Evolutionary conservation across 2,888 invertebrate species (phyloP).

Genomic region (Dichetophora obliterata): DNA sequence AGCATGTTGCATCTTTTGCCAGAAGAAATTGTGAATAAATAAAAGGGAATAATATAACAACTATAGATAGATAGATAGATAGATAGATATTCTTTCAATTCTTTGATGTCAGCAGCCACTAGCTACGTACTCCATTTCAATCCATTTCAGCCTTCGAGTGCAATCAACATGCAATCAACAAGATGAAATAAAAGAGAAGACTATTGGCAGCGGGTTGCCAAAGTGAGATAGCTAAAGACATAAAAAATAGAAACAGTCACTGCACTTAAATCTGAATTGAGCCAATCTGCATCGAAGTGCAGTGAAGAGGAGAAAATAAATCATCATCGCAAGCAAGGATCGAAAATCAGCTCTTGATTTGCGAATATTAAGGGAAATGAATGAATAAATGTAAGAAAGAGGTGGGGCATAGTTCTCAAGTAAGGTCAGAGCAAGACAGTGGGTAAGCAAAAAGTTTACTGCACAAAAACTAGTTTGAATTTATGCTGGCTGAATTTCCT

Average conservation of each 20-base stretch:
- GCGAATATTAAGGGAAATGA: background rate
- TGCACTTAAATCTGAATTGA: background rate
- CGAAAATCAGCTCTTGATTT: background rate
- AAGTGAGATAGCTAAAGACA: background rate
- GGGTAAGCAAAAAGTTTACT: no score
- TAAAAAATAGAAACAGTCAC: background rate
- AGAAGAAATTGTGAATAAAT: no score
- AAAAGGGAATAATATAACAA: no score
- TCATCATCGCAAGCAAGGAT: background rate
- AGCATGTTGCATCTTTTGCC: no score
- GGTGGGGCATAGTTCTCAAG: no score
- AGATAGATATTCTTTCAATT: background rate
- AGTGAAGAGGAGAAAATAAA: background rate
- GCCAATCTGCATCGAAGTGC: background rate
- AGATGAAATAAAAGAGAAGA: no score
- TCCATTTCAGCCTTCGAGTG: constrained; percentile 1
- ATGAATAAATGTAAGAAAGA: background rate
- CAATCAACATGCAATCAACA: background rate
- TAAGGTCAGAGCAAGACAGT: no score
- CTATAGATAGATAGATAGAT: no score
- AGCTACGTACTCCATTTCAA: background rate
- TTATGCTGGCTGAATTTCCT: no score
- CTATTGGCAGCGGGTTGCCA: background rate
- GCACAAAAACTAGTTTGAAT: no score
- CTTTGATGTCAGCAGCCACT: background rate